phyloP scores from a whole-genome alignment of 2,888 invertebrate genomes.

The Sipha maydis region DNA sequence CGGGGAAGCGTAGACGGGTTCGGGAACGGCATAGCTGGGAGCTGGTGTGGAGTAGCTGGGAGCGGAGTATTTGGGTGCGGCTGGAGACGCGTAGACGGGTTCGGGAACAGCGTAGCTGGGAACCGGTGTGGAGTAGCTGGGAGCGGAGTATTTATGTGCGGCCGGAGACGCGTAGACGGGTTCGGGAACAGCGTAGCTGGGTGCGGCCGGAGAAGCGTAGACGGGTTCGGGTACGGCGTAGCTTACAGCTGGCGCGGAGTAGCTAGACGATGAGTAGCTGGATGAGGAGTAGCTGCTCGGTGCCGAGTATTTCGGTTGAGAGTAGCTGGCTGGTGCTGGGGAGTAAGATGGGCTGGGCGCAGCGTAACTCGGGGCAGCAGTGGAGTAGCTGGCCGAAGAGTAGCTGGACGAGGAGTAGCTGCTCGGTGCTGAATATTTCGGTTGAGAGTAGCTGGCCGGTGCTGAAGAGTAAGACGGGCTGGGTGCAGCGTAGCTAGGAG shows the following conservation, averaged over 20 bases:
- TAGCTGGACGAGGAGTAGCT: conserved; percentile 54
- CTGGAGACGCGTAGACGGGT: conserved; percentile 7
- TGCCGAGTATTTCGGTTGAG: conserved; percentile 48
- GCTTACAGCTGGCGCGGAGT: conserved; percentile 26
- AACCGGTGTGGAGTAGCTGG: conserved; percentile 16
- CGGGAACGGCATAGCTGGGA: conserved; percentile 31
- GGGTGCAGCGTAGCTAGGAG: conserved; percentile 24
- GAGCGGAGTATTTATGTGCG: conserved; percentile 34
- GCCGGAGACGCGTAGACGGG: conserved; percentile 35
- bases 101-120: conserved; percentile 30
- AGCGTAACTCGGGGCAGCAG: conserved; percentile 38
- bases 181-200: conserved; percentile 38
- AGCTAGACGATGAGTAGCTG: conserved; percentile 49
- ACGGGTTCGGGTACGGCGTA: conserved; percentile 47
- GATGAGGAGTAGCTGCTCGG: conserved; percentile 51
- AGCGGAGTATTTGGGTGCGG: conserved; percentile 18
- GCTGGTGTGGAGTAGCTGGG: conserved; percentile 35
- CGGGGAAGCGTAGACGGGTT: conserved; percentile 15
- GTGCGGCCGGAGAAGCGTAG: conserved; percentile 35
- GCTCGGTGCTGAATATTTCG: conserved; percentile 41
- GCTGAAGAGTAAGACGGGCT: conserved; percentile 6
- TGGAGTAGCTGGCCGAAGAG: conserved; percentile 40
- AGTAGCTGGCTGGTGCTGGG: conserved; percentile 25
- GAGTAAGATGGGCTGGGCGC: background rate
- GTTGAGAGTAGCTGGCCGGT: conserved; percentile 36